Evolutionary conservation across 2,113 vertebrate genomes (phyloP).

Genomic region (Verasper variegatus): DNA sequence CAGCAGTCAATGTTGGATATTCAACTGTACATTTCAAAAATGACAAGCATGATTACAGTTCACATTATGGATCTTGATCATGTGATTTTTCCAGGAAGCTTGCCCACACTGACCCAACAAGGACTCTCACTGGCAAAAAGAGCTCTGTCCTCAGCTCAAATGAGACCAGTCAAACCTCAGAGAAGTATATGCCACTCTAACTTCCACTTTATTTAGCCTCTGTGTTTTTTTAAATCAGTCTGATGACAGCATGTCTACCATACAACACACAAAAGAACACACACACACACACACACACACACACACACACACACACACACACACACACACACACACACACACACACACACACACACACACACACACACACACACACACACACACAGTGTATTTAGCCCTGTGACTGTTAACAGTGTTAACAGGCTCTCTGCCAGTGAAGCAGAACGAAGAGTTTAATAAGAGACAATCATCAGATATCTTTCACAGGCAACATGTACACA

Average conservation of each 20-base stretch:
- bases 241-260: slow-evolving; percentile 33
- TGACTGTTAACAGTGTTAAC: slow-evolving; percentile 30
- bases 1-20: neutral
- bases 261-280: slow-evolving; percentile 11
- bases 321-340: neutral
- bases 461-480: slow-evolving; percentile 52
- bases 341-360: neutral
- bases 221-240: slow-evolving; percentile 33
- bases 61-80: too few relatives aligned
- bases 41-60: neutral
- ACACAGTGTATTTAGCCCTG: neutral
- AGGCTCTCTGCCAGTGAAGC: slow-evolving; percentile 49
- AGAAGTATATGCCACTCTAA: neutral
- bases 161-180: too few relatives aligned
- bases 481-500: slow-evolving; percentile 35
- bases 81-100: too few relatives aligned
- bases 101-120: too few relatives aligned
- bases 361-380: neutral
- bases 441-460: slow-evolving; percentile 59
- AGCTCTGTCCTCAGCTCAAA: too few relatives aligned
- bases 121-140: too few relatives aligned
- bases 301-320: slow-evolving; percentile 3
- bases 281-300: neutral
- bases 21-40: neutral
- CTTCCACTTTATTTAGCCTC: neutral